Conservation (phyloP, 2,797 vertebrate species). For the Falco novaeseelandiae region DNA sequence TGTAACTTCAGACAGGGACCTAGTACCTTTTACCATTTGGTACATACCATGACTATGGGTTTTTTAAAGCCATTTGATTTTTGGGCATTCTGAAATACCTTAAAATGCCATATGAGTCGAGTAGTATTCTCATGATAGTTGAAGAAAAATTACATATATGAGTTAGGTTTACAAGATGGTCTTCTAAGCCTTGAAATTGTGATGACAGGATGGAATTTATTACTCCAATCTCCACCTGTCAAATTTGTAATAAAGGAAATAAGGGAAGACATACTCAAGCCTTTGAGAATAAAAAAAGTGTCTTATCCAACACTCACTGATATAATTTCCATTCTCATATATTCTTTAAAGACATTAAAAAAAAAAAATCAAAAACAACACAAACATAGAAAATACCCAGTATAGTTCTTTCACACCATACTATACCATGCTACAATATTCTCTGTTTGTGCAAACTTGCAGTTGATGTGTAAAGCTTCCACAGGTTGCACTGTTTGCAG, state of each 20-base stretch:
- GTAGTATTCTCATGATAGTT: not conserved
- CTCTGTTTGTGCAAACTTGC: not conserved
- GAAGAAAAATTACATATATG: not conserved
- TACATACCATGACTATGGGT: not conserved
- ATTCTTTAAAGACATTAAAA: not conserved
- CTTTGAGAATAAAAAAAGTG: not conserved
- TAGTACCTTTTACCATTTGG: not conserved
- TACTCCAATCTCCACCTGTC: not conserved
- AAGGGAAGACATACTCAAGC: not conserved
- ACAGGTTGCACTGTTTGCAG: not conserved
- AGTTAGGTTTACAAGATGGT: not conserved
- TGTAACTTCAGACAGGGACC: not conserved
- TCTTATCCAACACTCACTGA: not conserved
- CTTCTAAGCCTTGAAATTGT: not conserved
- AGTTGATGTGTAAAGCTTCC: not conserved
- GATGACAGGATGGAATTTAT: not conserved
- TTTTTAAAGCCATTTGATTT: not conserved
- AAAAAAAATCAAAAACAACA: too few relatives aligned
- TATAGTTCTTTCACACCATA: not conserved
- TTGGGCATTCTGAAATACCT: not conserved
- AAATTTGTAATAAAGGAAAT: not conserved
- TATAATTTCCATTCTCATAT: not conserved
- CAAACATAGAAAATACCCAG: fast-evolving
- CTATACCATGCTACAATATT: not conserved
- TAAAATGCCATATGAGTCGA: not conserved